Base-by-base conservation (phyloP, 2,888 invertebrate genomes). In the Alcis repandata region DNA sequence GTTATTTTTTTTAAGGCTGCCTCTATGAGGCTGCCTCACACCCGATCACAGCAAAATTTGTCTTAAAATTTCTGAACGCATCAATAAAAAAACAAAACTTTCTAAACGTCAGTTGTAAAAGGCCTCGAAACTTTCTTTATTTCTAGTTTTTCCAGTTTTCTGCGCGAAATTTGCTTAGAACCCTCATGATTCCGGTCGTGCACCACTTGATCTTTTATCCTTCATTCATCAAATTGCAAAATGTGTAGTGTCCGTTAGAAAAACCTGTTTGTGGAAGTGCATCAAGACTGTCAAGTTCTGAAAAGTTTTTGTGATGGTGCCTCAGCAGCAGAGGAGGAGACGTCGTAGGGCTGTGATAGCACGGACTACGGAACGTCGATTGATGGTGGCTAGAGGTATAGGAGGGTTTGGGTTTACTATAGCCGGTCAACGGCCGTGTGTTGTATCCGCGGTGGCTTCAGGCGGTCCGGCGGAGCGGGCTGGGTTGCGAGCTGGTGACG, bases 371-470 rank as follows among this genome's bases (percentile, higher is more conserved):
- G 96, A 97, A 69, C 95, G 97, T 71, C 96, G 96, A 36, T 97
- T 98, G 59, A 97, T 98, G 79, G 96, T 99, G 45, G 95, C 95
- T 9, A 94, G 98, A 70, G 98, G 98, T 2, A 95, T 95, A 67
- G 97, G 97, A 79, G 99, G 99, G 9, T 99, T 98, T 85, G 99
- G 99, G n/a, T 99, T 99, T 85, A 99, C 99, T 20, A 98, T 99
- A 82, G 98, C 98, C 1, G 99, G 99, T 2, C 98, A 99, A 86
- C 97, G 98, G 82, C 99, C 99, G 0, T 99, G 99, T 85, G 97
- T 98, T 70, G 94, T 99, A 63, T 98, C 98, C 57, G 98, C 98
- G 79, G 98, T 99, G 77, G 98, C 98, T 0, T 94, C 95, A 51
- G 97, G 97, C 1, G 92, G 92, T 66, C 98, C 98, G 2, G 99